Evolutionary conservation across 1,140 invertebrate species (phyloP).

Genomic region (Caenorhabditis inopinata): DNA sequence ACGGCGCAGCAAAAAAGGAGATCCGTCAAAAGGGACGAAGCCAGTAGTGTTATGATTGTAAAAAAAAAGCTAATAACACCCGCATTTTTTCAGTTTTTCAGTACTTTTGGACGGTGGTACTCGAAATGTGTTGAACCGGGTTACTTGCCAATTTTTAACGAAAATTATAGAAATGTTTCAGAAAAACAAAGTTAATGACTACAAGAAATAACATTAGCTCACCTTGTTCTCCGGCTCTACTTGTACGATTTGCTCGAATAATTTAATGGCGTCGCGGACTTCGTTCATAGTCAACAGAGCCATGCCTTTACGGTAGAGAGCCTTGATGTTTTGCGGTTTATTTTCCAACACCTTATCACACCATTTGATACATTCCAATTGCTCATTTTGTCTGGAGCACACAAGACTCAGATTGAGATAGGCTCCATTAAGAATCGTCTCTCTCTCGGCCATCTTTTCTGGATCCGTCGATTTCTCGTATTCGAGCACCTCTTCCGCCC

Average conservation of each 20-base stretch:
- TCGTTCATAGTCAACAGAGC: conserved; percentile 72
- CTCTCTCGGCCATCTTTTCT: conserved; percentile 63
- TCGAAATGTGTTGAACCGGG: too few relatives aligned
- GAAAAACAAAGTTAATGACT: not conserved
- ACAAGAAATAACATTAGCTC: not conserved
- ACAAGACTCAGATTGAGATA: conserved; percentile 84
- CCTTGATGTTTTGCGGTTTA: conserved; percentile 82
- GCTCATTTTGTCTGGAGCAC: conserved; percentile 79
- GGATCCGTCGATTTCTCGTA: conserved; percentile 67
- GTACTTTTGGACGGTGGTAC: too few relatives aligned
- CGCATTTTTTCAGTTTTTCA: too few relatives aligned
- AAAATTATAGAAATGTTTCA: too few relatives aligned
- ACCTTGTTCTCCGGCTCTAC: conserved; percentile 76
- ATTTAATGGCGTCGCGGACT: conserved; percentile 76
- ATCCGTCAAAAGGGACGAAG: too few relatives aligned
- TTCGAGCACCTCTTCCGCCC: conserved; percentile 72
- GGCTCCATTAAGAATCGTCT: conserved; percentile 74
- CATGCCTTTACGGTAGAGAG: conserved; percentile 82
- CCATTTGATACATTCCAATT: conserved; percentile 75
- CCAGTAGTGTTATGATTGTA: too few relatives aligned
- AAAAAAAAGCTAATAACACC: too few relatives aligned
- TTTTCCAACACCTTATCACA: conserved; percentile 70
- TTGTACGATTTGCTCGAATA: conserved; percentile 77
- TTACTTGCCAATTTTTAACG: too few relatives aligned
- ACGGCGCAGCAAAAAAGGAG: too few relatives aligned